A percentile compares a stretch with the other conserved stretches of the same genome.
Conservation (phyloP, 2,797 vertebrate species). For the Poeciliopsis presidionis region DNA sequence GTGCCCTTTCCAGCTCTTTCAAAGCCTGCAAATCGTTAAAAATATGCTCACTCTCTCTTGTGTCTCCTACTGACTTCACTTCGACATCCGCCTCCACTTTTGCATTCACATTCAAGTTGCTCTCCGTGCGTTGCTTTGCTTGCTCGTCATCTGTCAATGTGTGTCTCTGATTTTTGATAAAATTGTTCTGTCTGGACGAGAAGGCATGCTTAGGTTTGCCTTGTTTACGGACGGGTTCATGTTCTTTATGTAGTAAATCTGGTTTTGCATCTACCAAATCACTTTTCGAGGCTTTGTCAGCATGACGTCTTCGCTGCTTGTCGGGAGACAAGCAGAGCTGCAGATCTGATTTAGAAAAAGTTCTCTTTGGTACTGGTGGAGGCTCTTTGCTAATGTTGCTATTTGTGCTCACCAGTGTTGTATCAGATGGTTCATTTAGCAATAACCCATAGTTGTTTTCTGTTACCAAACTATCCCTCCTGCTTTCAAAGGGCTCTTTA, state of each 20-base stretch:
- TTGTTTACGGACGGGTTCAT: conserved; percentile 51
- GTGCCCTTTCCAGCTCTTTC: conserved; percentile 66
- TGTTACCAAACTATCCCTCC: conserved; percentile 1
- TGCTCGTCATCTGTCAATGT: conserved; percentile 52
- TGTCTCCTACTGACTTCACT: conserved; percentile 23
- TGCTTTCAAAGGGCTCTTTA: conserved; percentile 28
- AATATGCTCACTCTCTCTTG: conserved; percentile 62
- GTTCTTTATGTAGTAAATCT: conserved; percentile 45
- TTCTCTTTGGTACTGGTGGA: conserved; percentile 68
- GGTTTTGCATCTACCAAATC: conserved; percentile 19
- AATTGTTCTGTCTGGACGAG: conserved; percentile 81
- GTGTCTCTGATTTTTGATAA: conserved; percentile 81
- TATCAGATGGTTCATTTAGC: conserved; percentile 24
- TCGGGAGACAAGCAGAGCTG: conserved; percentile 39
- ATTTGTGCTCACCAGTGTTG: conserved; percentile 12
- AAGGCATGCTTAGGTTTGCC: conserved; percentile 70
- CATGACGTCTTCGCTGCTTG: conserved; percentile 28
- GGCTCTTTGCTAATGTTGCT: conserved; percentile 57
- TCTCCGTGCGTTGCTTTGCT: conserved; percentile 35
- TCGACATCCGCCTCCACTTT: conserved; percentile 22
- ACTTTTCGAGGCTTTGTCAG: conserved; percentile 32
- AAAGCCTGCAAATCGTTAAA: conserved; percentile 70
- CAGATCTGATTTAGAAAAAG: conserved; percentile 61
- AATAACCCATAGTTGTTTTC: conserved; percentile 20
- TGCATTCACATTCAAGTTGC: conserved; percentile 36